Evolutionary conservation across 2,113 vertebrate species (phyloP).

Genomic region (Rhinoderma darwinii): DNA sequence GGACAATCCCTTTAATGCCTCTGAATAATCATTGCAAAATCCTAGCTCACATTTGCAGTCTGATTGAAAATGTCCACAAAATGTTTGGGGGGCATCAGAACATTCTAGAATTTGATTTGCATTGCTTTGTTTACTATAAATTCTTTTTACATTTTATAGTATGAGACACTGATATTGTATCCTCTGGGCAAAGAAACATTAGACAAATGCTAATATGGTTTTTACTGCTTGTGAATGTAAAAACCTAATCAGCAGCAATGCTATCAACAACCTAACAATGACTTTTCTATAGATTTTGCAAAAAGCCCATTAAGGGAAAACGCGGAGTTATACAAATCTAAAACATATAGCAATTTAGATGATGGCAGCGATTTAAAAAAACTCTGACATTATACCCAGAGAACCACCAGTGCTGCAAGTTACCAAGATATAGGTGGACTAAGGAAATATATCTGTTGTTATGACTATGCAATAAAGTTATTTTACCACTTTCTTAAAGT

Average conservation of each 20-base stretch:
- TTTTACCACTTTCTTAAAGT: neutral
- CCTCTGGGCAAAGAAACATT: slow-evolving; percentile 24
- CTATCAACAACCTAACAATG: slow-evolving; percentile 1
- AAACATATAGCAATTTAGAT: slow-evolving; percentile 27
- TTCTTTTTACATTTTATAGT: neutral
- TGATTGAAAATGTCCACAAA: neutral
- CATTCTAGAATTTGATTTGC: neutral
- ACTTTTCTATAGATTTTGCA: slow-evolving; percentile 36
- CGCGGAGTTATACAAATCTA: neutral
- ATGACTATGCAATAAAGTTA: neutral
- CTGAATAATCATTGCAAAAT: too few species aligned
- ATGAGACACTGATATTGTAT: slow-evolving; percentile 13
- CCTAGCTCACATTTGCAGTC: too few species aligned
- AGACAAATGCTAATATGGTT: slow-evolving; percentile 12
- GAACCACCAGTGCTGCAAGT: neutral
- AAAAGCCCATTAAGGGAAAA: neutral
- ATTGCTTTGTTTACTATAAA: slow-evolving; percentile 1
- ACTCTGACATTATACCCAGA: neutral
- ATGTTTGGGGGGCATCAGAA: neutral
- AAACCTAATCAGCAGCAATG: neutral
- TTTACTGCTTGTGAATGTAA: neutral
- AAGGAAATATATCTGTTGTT: neutral
- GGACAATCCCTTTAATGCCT: too few species aligned
- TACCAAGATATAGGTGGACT: neutral
- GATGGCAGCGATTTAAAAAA: neutral